phyloP scores from a whole-genome alignment of 2,888 invertebrate genomes.

The Eupithecia exiguata region DNA sequence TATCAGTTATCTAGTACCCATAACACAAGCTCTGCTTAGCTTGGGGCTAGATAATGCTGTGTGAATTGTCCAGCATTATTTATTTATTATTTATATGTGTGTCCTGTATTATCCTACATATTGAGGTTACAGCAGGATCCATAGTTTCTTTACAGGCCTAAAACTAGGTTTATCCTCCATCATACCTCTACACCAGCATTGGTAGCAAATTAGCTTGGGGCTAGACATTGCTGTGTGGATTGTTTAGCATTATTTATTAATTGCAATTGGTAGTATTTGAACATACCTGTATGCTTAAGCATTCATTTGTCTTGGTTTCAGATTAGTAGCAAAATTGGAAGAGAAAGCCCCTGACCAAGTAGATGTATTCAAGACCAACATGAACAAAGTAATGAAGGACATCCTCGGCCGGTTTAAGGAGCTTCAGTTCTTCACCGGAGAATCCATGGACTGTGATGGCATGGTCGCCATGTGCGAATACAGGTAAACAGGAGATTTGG shows the following conservation, averaged over 20 bases:
- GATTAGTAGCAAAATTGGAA: conserved; percentile 91
- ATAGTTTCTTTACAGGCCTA: neutral
- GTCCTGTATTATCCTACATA: neutral
- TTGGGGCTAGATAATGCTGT: no score
- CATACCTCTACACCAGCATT: neutral
- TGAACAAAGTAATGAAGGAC: conserved; percentile 97
- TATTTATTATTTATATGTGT: neutral
- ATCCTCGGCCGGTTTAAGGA: conserved; percentile 95
- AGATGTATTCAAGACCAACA: conserved; percentile 94
- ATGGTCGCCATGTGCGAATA: conserved; percentile 97
- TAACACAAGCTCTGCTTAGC: no score
- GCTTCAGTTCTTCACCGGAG: conserved; percentile 95
- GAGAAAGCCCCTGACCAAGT: conserved; percentile 93
- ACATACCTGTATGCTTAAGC: neutral
- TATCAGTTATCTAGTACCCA: no score
- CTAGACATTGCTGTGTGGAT: no score
- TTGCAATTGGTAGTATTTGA: neutral
- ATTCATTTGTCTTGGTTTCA: conserved; percentile 63
- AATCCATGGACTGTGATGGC: conserved; percentile 96
- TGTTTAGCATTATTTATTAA: no score
- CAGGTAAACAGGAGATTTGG: conserved; percentile 17
- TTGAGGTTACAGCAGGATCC: neutral
- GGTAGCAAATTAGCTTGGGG: neutral
- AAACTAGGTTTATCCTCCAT: neutral
- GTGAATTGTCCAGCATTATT: no score